Evolutionary conservation across 2,888 invertebrate genomes (phyloP).

Genomic region (Belgica antarctica): DNA sequence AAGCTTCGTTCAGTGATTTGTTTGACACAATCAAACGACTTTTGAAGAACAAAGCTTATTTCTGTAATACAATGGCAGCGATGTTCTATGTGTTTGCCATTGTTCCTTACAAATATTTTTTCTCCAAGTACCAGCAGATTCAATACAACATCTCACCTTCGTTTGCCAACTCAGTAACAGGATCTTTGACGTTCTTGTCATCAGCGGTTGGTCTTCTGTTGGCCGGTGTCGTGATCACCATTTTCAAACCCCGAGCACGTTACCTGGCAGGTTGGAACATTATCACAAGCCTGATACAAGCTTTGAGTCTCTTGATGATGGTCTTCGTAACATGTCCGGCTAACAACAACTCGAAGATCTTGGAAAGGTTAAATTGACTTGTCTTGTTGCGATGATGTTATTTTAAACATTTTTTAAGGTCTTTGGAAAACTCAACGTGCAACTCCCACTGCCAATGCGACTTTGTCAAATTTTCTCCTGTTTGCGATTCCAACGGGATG

Average conservation of each 20-base stretch:
- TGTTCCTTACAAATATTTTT: constrained; percentile 68
- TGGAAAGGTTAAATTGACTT: constrained; percentile 10
- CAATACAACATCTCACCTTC: constrained; percentile 69
- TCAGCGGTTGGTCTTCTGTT: constrained; percentile 62
- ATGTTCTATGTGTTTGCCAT: constrained; percentile 65
- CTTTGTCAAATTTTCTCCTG: constrained; percentile 65
- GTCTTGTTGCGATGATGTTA: constrained; percentile 11
- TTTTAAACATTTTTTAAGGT: constrained; percentile 46
- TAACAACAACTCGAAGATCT: constrained; percentile 41
- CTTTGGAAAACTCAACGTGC: constrained; percentile 57
- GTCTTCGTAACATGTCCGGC: constrained; percentile 61
- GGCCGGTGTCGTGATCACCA: constrained; percentile 61
- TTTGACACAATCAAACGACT: constrained; percentile 58
- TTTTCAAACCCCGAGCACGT: constrained; percentile 60
- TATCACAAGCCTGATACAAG: constrained; percentile 59
- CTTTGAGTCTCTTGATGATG: constrained; percentile 60
- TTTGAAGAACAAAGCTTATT: constrained; percentile 61
- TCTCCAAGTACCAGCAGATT: constrained; percentile 72
- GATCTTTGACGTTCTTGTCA: constrained; percentile 61
- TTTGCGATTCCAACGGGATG: constrained; percentile 59
- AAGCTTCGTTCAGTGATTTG: constrained; percentile 51
- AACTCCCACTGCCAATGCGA: constrained; percentile 62
- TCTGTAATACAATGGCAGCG: constrained; percentile 65
- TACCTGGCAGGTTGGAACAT: constrained; percentile 63
- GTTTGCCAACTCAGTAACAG: constrained; percentile 59